phyloP scores from a whole-genome alignment of 2,888 invertebrate genomes.

The Thecocarcelia acutangulata region DNA sequence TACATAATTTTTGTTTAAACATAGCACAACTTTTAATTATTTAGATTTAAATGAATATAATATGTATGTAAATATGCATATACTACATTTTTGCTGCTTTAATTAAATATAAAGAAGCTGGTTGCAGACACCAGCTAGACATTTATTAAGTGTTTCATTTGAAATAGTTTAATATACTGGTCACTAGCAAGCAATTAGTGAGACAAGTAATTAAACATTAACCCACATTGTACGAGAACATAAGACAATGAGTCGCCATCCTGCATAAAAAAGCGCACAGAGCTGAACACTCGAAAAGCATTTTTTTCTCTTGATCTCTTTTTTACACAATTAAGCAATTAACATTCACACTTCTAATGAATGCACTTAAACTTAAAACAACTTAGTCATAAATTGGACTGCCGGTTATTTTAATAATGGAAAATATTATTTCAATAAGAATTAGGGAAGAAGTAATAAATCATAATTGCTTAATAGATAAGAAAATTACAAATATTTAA shows the following conservation, averaged over 20 bases:
- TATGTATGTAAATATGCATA: too few species aligned
- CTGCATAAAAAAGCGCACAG: neutral
- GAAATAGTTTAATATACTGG: neutral
- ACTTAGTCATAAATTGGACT: constrained; percentile 11
- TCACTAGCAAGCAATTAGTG: constrained; percentile 18
- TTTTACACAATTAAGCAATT: neutral
- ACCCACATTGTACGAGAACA: constrained; percentile 6
- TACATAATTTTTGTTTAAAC: too few species aligned
- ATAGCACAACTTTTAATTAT: too few species aligned
- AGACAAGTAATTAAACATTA: constrained; percentile 2
- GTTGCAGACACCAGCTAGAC: constrained; percentile 9
- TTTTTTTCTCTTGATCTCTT: neutral
- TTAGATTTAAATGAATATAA: too few species aligned
- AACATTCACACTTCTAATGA: constrained; percentile 29
- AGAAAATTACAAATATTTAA: neutral
- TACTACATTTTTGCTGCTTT: too few species aligned
- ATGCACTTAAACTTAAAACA: constrained; percentile 16
- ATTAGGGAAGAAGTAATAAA: neutral
- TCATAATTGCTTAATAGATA: too few species aligned
- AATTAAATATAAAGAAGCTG: neutral
- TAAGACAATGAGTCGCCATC: neutral
- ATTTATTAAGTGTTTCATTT: neutral
- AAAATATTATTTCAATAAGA: neutral
- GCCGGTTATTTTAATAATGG: neutral
- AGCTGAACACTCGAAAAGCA: too few species aligned